Conservation (phyloP, 2,888 invertebrate genomes). For the Eupithecia insigniata region DNA sequence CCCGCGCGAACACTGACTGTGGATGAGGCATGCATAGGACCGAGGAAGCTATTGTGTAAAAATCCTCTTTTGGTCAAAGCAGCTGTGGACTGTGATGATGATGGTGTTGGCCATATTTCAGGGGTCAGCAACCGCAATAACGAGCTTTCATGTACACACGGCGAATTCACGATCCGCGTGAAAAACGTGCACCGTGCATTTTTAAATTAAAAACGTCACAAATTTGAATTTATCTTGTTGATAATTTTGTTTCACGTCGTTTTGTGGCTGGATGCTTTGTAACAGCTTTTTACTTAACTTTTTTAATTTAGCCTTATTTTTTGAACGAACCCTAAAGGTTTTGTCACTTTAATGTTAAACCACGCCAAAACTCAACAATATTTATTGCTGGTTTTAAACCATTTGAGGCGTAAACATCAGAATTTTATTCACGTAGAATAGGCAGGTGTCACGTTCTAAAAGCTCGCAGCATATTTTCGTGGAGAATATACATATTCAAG, state of each 20-base stretch:
- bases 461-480: slow-evolving; percentile 7
- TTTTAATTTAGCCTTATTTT: background rate
- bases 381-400: background rate
- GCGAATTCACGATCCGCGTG: slow-evolving; percentile 18
- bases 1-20: background rate
- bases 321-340: background rate
- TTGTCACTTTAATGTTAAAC: background rate
- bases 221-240: slow-evolving; percentile 28
- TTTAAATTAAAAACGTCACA: slow-evolving; percentile 36
- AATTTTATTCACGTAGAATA: background rate
- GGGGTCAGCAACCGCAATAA: slow-evolving; percentile 21
- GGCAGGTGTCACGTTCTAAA: slow-evolving; percentile 7
- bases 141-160: slow-evolving; percentile 18
- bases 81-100: background rate
- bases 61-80: no score
- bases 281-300: background rate
- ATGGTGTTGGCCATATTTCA: slow-evolving; percentile 12
- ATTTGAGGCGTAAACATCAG: background rate
- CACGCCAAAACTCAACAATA: background rate
- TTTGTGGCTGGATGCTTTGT: background rate
- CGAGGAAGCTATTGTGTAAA: no score
- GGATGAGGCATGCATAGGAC: no score
- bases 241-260: slow-evolving; percentile 21
- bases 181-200: slow-evolving; percentile 27
- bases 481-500: background rate